These are phyloP conservation scores for Falco cherrug DNA, from an alignment of 2,797 vertebrate genomes.

Conservation along the genomic window DNA sequence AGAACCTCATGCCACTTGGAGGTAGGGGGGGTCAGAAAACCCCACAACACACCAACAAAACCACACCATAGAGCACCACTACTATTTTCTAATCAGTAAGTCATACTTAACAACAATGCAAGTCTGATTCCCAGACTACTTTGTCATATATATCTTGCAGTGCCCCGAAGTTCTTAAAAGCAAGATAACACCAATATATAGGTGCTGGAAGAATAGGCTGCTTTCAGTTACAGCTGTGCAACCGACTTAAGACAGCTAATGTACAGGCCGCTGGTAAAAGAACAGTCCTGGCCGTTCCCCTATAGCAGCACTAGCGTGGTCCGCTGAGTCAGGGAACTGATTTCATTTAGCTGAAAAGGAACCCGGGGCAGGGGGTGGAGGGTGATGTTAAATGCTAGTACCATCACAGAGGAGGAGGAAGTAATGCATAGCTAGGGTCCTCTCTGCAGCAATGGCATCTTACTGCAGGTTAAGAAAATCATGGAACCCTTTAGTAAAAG, in stretches of 20 bases:
- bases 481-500: background rate
- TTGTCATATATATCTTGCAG: background rate
- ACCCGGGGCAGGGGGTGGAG: background rate
- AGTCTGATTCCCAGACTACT: background rate
- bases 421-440: background rate
- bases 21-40: background rate
- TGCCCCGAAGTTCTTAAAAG: background rate
- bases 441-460: background rate
- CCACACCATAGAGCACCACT: background rate
- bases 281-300: background rate
- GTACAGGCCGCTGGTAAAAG: background rate
- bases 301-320: background rate
- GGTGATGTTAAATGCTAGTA: background rate
- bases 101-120: background rate
- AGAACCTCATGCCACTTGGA: rapidly evolving
- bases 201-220: background rate
- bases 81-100: background rate
- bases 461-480: background rate
- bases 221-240: background rate
- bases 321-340: background rate
- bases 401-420: background rate
- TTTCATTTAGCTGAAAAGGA: background rate
- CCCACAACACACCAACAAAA: background rate
- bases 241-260: background rate
- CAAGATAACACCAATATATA: background rate